Percentiles rank a stretch among this genome's conserved stretches.
Evolutionary conservation across 1,140 invertebrate species (phyloP).

Genomic region (Bicyclus anynana): DNA sequence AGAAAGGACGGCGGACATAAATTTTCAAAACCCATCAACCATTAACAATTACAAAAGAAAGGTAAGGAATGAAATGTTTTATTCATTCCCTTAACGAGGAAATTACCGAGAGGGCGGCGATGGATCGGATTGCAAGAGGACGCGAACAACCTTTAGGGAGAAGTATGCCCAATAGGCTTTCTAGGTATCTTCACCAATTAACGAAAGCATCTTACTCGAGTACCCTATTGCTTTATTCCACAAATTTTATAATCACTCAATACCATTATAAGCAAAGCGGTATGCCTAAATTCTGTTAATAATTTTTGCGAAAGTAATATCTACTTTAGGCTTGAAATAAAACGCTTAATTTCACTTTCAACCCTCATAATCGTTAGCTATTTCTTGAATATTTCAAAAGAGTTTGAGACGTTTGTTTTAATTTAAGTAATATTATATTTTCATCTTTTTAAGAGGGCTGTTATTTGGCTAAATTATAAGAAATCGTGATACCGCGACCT

Average conservation of each 20-base stretch:
- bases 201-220: conserved; percentile 38
- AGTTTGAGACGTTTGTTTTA: neutral
- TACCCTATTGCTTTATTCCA: conserved; percentile 36
- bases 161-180: conserved; percentile 64
- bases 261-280: conserved; percentile 8
- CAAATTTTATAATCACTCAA: conserved; percentile 26
- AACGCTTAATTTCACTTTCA: neutral
- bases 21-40: conserved; percentile 71
- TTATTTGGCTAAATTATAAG: too few relatives aligned
- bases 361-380: neutral
- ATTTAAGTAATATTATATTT: neutral
- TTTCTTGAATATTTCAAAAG: neutral
- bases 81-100: conserved; percentile 75
- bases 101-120: conserved; percentile 71
- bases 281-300: conserved; percentile 9
- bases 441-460: too few relatives aligned
- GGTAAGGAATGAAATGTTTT: conserved; percentile 76
- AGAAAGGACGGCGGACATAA: conserved; percentile 59
- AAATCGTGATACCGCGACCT: too few relatives aligned
- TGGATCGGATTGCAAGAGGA: conserved; percentile 72
- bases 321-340: neutral
- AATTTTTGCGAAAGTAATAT: conserved; percentile 1
- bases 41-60: conserved; percentile 75
- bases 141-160: conserved; percentile 56
- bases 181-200: conserved; percentile 64